Base-by-base conservation (phyloP, 2,113 vertebrate species). In the Caretta caretta region DNA sequence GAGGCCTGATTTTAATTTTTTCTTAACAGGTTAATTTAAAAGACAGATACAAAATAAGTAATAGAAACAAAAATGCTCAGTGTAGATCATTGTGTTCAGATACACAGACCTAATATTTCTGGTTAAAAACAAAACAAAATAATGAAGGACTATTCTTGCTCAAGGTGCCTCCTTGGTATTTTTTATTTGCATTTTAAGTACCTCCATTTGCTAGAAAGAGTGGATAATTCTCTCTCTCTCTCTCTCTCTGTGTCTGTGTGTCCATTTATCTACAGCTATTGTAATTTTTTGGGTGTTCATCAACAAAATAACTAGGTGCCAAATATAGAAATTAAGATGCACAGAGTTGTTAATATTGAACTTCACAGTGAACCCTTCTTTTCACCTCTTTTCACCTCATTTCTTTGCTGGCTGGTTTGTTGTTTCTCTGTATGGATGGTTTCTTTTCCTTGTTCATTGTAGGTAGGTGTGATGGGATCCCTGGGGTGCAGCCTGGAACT, bases 71-170 rank as follows among this genome's bases (percentile, higher is more conserved):
- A 62, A 62, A 76, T 79, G 3, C n/a, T 38, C 17, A 38, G 65
- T 38, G n/a, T 49, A 2, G 4, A 29, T 62, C 57, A 62, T 76
- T 89, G 0, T 84, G 90, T 27, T 72, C 56, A 87, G 82, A 81
- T 1, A 1, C 27, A 38, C 53, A 88, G 49, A 54, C 14, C 90
- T 54, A 89, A 78, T 24, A 85, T 38, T 72, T 72, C 69, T 72
- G 35, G 14, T 72, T 72, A 38, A 38, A 38, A 38, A 9, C 22
- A 81, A 42, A 5, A 3, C 50, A 79, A 93, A 76, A 16, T 17
- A 88, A 69, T 22, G n/a, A 91, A 95, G n/a, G 42, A 87, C 87
- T 93, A 89, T 38, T 65, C 12, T 85, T 92, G 65, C 38, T 69
- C 51, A 86, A 82, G 5, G 9, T 3, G 5, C 1, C 51, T 42